Percentiles rank a stretch among this genome's conserved stretches.
phyloP scores from a whole-genome alignment of 2,113 vertebrate species.

The Callocephalon fimbriatum region DNA sequence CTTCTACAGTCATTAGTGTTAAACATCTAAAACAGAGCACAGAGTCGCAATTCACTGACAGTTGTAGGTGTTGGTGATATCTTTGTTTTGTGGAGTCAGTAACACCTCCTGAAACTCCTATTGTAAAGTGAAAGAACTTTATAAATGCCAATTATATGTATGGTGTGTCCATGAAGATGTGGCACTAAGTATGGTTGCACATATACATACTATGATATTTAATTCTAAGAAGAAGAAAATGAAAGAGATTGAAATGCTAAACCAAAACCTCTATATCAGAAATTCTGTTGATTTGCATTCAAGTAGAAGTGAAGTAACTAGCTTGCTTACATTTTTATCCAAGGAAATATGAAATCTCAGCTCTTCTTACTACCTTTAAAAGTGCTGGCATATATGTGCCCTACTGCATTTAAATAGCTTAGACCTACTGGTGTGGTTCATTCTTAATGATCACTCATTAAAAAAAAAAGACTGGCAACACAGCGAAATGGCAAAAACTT shows the following conservation, averaged over 20 bases:
- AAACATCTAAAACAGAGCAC: background rate
- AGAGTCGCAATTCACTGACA: background rate
- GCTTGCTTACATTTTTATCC: background rate
- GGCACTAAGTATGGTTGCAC: background rate
- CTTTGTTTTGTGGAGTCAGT: background rate
- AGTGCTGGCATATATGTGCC: background rate
- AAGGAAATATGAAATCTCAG: background rate
- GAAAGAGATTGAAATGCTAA: background rate
- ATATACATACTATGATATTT: background rate
- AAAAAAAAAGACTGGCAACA: background rate
- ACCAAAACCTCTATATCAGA: background rate
- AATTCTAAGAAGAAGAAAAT: background rate
- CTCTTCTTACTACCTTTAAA: background rate
- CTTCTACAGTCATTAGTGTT: background rate
- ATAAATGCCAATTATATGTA: background rate
- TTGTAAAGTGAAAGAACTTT: background rate
- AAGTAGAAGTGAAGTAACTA: background rate
- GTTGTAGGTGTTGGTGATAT: background rate
- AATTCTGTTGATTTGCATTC: background rate
- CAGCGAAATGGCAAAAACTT: background rate
- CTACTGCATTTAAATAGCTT: background rate
- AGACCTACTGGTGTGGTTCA: background rate
- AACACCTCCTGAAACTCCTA: background rate
- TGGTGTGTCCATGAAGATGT: rapidly evolving
- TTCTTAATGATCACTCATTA: background rate